Conservation (phyloP, 92 coral and sea anemone genomes). For the Porites lobata region DNA sequence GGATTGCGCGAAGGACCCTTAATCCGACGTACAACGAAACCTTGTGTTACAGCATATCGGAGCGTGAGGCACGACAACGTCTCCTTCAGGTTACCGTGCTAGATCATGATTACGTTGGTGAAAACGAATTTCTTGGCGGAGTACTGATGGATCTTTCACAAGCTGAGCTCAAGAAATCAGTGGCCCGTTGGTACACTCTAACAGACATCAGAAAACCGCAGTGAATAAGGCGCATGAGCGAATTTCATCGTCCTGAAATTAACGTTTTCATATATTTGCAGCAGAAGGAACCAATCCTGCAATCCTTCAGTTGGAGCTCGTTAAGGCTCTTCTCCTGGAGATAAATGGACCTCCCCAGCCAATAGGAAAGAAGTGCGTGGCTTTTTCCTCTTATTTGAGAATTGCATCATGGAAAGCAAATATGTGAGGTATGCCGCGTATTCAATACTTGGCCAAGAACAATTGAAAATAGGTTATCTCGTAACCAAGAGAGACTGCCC, state of each 20-base stretch:
- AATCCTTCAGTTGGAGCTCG: not conserved
- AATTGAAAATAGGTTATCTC: too few relatives aligned
- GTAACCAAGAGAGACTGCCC: too few relatives aligned
- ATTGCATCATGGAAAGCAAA: not conserved
- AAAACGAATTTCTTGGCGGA: conserved; percentile 97
- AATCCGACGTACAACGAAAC: conserved; percentile 99
- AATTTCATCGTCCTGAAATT: not conserved
- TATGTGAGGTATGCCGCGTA: not conserved
- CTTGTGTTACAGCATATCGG: conserved; percentile 77
- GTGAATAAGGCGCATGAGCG: not conserved
- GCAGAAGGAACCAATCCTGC: not conserved
- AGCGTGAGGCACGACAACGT: conserved; percentile 75
- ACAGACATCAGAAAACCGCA: conserved; percentile 78
- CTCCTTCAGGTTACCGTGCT: conserved; percentile 93
- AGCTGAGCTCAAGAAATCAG: conserved; percentile 77
- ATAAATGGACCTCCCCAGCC: not conserved
- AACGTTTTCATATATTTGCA: not conserved
- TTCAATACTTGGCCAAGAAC: too few relatives aligned
- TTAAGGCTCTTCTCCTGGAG: not conserved
- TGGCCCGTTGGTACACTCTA: conserved; percentile 82
- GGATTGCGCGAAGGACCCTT: conserved; percentile 88
- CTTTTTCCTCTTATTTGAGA: not conserved
- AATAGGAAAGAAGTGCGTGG: not conserved
- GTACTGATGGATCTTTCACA: conserved; percentile 84
- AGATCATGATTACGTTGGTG: conserved; percentile 95